A percentile compares a stretch with the other conserved stretches of the same genome.
phyloP scores from a whole-genome alignment of 2,888 invertebrate genomes.

The Hydropsyche betteni region DNA sequence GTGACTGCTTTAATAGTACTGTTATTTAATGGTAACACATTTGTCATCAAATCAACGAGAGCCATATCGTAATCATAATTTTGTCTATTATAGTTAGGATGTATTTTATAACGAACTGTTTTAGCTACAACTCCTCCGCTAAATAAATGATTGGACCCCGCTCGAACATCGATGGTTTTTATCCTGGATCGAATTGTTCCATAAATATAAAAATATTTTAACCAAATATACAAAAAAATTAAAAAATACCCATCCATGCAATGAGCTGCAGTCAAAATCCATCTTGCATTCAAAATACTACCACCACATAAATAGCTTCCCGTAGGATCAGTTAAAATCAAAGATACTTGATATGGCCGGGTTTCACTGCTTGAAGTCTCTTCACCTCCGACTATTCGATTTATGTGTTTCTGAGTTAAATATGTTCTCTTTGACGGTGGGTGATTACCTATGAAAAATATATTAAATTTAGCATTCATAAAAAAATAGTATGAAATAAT shows the following conservation, averaged over 20 bases:
- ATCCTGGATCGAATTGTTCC: conserved; percentile 54
- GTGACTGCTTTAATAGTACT: conserved; percentile 54
- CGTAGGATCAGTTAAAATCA: conserved; percentile 11
- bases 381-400: too few species aligned
- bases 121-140: conserved; percentile 60
- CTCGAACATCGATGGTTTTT: conserved; percentile 56
- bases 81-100: conserved; percentile 59
- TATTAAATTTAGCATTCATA: neutral
- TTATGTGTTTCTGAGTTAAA: too few species aligned
- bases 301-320: conserved; percentile 52
- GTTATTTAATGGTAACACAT: conserved; percentile 57
- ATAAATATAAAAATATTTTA: neutral
- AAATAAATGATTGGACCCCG: conserved; percentile 58
- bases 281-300: conserved; percentile 52
- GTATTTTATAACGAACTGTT: conserved; percentile 55
- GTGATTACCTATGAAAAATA: neutral
- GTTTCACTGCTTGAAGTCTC: neutral
- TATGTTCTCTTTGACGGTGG: too few species aligned
- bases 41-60: conserved; percentile 56
- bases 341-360: conserved; percentile 6
- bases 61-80: conserved; percentile 63
- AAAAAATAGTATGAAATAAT: neutral
- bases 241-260: conserved; percentile 52
- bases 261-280: conserved; percentile 54
- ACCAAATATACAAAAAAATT: neutral